Evolutionary conservation across 2,888 invertebrate genomes (phyloP).

Genomic region (Lucinisca nassula): DNA sequence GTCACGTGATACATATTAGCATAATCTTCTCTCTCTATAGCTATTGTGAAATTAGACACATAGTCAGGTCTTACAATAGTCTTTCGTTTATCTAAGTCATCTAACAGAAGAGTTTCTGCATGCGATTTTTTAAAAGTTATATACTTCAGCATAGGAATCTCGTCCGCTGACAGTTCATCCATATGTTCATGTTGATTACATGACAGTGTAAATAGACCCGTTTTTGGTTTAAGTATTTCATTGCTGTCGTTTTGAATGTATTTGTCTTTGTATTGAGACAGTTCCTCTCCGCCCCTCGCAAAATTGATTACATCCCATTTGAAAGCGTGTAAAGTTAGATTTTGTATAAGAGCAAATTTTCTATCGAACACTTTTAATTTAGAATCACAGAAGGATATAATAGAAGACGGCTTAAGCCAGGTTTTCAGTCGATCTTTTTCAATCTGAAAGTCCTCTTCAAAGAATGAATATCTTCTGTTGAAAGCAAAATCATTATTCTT

Average conservation of each 20-base stretch:
- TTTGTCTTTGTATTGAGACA: conserved; percentile 46
- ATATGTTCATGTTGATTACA: conserved; percentile 30
- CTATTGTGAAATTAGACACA: conserved; percentile 39
- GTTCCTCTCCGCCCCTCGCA: conserved; percentile 34
- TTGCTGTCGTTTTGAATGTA: conserved; percentile 32
- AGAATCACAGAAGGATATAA: conserved; percentile 26
- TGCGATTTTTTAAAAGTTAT: background rate
- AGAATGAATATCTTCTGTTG: conserved; percentile 6
- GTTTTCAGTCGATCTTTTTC: conserved; percentile 11
- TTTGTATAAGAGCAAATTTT: conserved; percentile 44
- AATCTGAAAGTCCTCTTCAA: conserved; percentile 5
- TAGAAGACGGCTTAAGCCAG: background rate
- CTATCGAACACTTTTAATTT: conserved; percentile 39
- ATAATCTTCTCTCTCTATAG: conserved; percentile 52
- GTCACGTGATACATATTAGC: conserved; percentile 62
- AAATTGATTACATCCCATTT: conserved; percentile 44
- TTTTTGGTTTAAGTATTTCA: conserved; percentile 45
- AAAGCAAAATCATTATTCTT: background rate
- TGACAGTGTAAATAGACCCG: conserved; percentile 39
- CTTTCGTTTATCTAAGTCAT: background rate
- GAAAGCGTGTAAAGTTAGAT: conserved; percentile 32
- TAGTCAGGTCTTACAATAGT: background rate
- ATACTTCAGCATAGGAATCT: conserved; percentile 40
- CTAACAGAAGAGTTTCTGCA: background rate
- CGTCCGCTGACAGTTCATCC: conserved; percentile 11